A percentile compares a stretch with the other conserved stretches of the same genome.
Conservation (phyloP, 2,888 invertebrate genomes). For the Heteromyza rotundicornis region DNA sequence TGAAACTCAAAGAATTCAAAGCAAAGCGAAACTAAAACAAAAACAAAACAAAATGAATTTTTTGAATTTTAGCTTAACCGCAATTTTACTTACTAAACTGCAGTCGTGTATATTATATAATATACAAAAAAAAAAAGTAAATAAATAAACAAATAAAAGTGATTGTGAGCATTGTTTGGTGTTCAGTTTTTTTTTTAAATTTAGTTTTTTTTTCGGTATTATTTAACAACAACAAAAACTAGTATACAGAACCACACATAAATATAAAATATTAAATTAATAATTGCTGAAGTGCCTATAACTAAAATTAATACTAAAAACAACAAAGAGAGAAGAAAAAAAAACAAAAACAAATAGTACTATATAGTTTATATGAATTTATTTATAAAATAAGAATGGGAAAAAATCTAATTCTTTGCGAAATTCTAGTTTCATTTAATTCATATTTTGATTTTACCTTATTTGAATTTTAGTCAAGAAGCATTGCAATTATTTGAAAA, state of each 20-base stretch:
- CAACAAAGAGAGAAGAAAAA: slow-evolving; percentile 6
- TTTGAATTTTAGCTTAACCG: not conserved
- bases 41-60: no score
- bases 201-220: not conserved
- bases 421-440: no score
- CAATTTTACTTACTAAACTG: not conserved
- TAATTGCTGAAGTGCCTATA: slow-evolving; percentile 25
- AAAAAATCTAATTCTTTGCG: no score
- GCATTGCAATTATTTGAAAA: no score
- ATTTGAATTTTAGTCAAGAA: no score
- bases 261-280: slow-evolving; percentile 3
- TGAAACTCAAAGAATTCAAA: not conserved
- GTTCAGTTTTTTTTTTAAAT: not conserved
- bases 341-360: slow-evolving; percentile 5
- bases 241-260: not conserved
- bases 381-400: slow-evolving; percentile 13
- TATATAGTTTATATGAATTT: no score
- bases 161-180: not conserved
- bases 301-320: slow-evolving; percentile 12
- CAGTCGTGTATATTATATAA: not conserved
- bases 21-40: no score
- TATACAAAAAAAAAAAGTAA: no score
- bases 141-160: no score
- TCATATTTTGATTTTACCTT: no score
- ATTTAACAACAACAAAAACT: not conserved